These are phyloP conservation scores for Hirtodrosophila confusa DNA, from an alignment of 2,888 invertebrate species.

Conservation along the genomic window DNA sequence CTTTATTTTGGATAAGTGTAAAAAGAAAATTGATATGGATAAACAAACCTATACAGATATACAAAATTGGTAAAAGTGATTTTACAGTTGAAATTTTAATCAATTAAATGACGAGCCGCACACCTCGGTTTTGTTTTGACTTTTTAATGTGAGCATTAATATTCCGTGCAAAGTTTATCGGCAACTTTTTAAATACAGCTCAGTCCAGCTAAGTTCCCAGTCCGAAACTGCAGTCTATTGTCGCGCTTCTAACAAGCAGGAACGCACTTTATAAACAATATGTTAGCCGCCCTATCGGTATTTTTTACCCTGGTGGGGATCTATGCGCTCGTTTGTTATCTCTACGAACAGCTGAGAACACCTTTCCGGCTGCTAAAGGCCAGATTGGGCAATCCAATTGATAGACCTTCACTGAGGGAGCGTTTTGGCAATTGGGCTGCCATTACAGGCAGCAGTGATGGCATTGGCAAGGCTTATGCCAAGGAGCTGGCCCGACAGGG, in stretches of 20 bases:
- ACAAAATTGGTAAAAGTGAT: conserved; percentile 2
- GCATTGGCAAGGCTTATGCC: conserved; percentile 94
- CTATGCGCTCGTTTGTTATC: conserved; percentile 84
- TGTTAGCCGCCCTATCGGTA: conserved; percentile 42
- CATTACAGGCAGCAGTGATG: conserved; percentile 94
- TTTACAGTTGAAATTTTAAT: background rate
- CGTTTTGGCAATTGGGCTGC: conserved; percentile 94
- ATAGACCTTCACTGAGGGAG: conserved; percentile 86
- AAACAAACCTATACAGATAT: background rate
- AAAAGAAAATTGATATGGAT: background rate
- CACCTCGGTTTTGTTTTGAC: conserved; percentile 17
- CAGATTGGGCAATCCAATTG: conserved; percentile 85
- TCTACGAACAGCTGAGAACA: conserved; percentile 87
- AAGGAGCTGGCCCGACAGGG: conserved; percentile 90
- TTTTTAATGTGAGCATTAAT: conserved; percentile 41
- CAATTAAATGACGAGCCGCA: conserved; percentile 3
- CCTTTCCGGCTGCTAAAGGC: conserved; percentile 85
- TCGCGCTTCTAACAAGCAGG: conserved; percentile 18
- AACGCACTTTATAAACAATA: conserved; percentile 31
- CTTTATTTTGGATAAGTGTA: background rate
- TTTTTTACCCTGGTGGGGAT: conserved; percentile 85
- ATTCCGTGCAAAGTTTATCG: conserved; percentile 28
- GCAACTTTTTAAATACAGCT: conserved; percentile 1
- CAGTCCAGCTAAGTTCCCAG: background rate
- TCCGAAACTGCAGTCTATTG: conserved; percentile 36